Evolutionary conservation across 1,140 invertebrate genomes (phyloP).

Genomic region (Drosophila kohkoa): DNA sequence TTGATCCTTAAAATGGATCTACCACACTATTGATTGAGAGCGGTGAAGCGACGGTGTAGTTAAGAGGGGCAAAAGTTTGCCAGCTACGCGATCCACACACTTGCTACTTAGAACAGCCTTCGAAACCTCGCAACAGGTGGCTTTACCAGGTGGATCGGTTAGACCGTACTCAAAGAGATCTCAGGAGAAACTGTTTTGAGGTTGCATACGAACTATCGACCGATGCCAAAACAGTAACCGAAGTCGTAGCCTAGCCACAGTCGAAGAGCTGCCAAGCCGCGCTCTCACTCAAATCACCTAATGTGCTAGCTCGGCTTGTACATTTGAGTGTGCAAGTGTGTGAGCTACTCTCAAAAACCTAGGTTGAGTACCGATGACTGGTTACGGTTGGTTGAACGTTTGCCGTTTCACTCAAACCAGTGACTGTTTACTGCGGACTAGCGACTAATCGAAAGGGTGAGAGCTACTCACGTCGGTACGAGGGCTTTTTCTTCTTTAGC

Average conservation of each 20-base stretch:
- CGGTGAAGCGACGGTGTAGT: neutral
- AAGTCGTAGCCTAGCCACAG: too few relatives aligned
- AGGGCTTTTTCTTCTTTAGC: slow-evolving; percentile 16
- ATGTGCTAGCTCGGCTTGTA: neutral
- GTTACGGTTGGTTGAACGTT: slow-evolving; percentile 79
- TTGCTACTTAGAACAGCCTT: slow-evolving; percentile 27
- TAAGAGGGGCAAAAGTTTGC: neutral
- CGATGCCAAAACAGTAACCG: slow-evolving; percentile 59
- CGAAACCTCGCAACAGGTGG: slow-evolving; percentile 10
- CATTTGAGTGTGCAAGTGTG: slow-evolving; percentile 11
- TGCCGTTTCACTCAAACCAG: slow-evolving; percentile 62
- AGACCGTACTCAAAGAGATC: slow-evolving; percentile 77
- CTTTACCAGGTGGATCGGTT: slow-evolving; percentile 57
- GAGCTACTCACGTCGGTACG: slow-evolving; percentile 34
- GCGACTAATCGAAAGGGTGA: slow-evolving; percentile 60
- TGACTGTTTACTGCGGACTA: slow-evolving; percentile 6
- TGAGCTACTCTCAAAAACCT: slow-evolving; percentile 58
- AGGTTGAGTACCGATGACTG: slow-evolving; percentile 42
- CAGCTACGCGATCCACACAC: slow-evolving; percentile 55
- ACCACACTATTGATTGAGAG: neutral
- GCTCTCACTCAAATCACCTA: slow-evolving; percentile 36
- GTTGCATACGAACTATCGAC: slow-evolving; percentile 60
- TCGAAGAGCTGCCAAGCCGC: slow-evolving; percentile 56
- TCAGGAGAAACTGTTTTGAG: slow-evolving; percentile 75
- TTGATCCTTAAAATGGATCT: neutral